phyloP scores from a whole-genome alignment of 2,113 vertebrate genomes.

The Ceratotherium simum region DNA sequence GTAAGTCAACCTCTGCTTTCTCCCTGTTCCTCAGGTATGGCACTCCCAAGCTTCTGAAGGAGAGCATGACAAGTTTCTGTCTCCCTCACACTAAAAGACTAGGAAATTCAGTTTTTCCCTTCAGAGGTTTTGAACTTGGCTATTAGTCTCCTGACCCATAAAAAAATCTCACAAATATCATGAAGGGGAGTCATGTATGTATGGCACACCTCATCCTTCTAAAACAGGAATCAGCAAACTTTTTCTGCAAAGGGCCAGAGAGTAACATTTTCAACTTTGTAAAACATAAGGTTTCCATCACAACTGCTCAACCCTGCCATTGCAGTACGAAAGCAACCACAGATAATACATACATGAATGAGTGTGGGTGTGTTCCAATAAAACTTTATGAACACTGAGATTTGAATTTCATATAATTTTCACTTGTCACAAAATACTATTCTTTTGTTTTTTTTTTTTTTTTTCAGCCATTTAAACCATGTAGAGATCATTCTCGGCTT shows the following conservation, averaged over 20 bases:
- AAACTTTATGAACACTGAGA: background rate
- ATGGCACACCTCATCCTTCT: background rate
- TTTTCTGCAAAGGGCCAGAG: background rate
- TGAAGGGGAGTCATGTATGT: background rate
- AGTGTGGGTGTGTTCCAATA: background rate
- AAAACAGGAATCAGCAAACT: background rate
- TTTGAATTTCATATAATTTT: slow-evolving; percentile 4
- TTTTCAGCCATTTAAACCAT: background rate
- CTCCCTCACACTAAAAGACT: background rate
- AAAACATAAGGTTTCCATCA: background rate
- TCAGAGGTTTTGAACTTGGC: background rate
- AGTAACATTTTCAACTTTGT: background rate
- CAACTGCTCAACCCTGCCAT: background rate
- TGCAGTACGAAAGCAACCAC: background rate
- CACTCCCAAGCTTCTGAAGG: background rate
- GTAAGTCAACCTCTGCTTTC: background rate
- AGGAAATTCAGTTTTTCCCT: slow-evolving; percentile 14
- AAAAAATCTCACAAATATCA: background rate
- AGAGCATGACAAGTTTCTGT: background rate
- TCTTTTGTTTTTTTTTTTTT: slow-evolving; percentile 34
- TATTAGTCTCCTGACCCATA: background rate
- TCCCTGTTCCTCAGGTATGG: background rate
- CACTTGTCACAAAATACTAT: background rate
- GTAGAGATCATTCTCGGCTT: background rate
- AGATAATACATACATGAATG: background rate